Conservation (phyloP, 2,113 vertebrate species). For the Pelecanoides urinatrix region DNA sequence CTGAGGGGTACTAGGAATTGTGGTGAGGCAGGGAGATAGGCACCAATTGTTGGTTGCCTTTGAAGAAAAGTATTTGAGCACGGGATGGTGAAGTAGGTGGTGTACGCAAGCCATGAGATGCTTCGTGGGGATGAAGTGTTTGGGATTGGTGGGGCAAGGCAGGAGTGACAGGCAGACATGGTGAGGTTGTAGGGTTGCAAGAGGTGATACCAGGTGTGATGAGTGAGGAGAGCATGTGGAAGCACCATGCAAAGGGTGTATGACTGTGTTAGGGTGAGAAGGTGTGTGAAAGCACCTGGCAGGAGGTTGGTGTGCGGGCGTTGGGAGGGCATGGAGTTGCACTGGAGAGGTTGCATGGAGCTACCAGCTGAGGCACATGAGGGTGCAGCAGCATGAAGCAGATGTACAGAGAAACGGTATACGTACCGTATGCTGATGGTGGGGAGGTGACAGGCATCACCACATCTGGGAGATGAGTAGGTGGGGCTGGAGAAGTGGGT, state of each 20-base stretch:
- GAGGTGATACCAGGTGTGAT: background rate
- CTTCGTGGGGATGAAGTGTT: background rate
- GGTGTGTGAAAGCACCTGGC: background rate
- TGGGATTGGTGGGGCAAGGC: background rate
- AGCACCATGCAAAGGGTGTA: rapidly evolving
- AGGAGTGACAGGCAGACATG: background rate
- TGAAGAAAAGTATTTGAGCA: background rate
- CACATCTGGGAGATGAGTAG: background rate
- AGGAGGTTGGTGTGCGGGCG: background rate
- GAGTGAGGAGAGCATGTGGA: background rate
- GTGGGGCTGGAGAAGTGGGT: background rate
- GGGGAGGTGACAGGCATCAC: background rate
- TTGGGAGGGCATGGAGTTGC: background rate
- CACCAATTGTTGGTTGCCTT: background rate
- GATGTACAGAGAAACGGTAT: background rate
- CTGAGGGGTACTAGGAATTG: background rate
- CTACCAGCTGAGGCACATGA: background rate
- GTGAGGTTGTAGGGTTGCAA: background rate
- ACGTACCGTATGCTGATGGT: rapidly evolving
- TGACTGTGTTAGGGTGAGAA: background rate
- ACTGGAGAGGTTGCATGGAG: background rate
- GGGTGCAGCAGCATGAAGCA: background rate
- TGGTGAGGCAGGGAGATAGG: background rate
- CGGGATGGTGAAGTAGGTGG: background rate
- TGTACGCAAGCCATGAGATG: rapidly evolving